phyloP scores from a whole-genome alignment of 2,113 vertebrate genomes.

The Atlantisia rogersi region DNA sequence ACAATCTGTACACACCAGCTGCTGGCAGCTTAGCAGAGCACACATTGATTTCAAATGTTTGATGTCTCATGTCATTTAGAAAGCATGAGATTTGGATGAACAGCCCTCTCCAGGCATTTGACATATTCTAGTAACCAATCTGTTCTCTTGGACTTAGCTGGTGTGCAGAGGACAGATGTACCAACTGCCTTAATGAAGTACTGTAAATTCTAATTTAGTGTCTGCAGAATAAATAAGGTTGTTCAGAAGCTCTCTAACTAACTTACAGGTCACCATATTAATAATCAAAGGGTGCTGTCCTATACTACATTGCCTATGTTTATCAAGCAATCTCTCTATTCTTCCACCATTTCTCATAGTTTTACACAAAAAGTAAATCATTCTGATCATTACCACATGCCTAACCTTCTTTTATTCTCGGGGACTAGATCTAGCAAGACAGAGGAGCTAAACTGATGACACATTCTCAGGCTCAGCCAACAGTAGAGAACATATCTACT shows the following conservation, averaged over 20 bases:
- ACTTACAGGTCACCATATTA: background rate
- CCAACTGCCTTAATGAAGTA: background rate
- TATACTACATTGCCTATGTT: background rate
- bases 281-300: background rate
- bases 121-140: background rate
- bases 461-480: background rate
- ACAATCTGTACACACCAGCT: background rate
- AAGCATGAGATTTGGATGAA: background rate
- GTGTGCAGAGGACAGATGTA: background rate
- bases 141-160: background rate
- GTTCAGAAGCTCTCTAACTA: background rate
- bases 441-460: background rate
- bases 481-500: background rate
- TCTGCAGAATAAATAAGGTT: background rate
- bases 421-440: background rate
- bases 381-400: background rate
- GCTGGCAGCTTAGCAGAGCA: background rate
- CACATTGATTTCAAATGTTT: background rate
- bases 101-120: background rate
- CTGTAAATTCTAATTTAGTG: background rate
- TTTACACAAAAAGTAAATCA: background rate
- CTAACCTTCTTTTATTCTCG: background rate
- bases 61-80: background rate
- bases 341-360: background rate
- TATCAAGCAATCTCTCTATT: background rate